Evolutionary conservation across 2,113 vertebrate species (phyloP), one percentile per base, ranked within the genome.

Genomic region (Sprattus sprattus): DNA sequence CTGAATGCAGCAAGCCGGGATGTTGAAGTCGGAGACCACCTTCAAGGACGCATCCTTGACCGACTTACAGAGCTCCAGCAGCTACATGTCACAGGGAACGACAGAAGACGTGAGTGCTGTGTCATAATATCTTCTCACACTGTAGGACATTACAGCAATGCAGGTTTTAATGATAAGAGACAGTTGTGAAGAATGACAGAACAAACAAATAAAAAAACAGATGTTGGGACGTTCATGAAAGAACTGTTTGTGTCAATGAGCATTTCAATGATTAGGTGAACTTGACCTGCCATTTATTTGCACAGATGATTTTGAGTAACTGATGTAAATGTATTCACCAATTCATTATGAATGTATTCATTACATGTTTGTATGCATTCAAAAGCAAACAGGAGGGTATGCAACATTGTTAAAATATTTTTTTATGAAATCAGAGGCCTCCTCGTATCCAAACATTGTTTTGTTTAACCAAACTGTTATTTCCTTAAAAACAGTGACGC

Each of bases 11-110:
- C 82, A 88, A 71, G 87, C 47, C 5, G 93, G 93, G 50, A 95
- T 89, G 89, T 92, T 94, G 85, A 94, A 95, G 57, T 93, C 94
- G 0, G 93, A 88, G 71, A 89, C 89, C 85, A 94, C 92, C 86
- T 91, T 93, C 86, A 93, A 85, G 78, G 92, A 89, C 20, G 93
- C 93, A 16, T 93, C 91, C 88, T 94, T 95, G 83, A 90, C 92
- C 4, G 82, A 90, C 47, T 84, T 82, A 46, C 93, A 95, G 85
- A 94, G 87, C 81, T 91, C 88, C 90, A 94, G 85, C 80, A 94
- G 88, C 94, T 95, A 94, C 54, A 91, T 92, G 39, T 1, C 89
- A 88, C 47, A 89, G 22, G 86, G 45, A 83, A 86, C 44, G 81
- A 39, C 47, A 81, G 64, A n/a, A 28, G 47, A 52, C 6, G 22